Base-by-base conservation (phyloP, 2,888 invertebrate species). In the Oxytorus armatus region DNA sequence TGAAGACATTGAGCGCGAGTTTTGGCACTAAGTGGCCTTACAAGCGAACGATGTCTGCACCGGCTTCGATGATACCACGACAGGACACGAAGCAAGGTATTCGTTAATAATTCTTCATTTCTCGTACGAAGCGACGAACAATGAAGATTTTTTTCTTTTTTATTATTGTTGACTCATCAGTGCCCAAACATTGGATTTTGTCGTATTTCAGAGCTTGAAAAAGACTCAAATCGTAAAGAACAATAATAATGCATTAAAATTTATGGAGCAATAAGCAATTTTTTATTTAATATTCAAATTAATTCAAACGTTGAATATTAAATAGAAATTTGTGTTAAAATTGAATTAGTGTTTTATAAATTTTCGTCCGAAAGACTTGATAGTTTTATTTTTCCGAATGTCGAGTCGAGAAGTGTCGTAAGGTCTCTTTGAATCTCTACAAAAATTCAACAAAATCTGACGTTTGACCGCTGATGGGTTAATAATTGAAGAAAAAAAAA, bases 21-120 rank as follows among this genome's bases (percentile, higher is more conserved):
- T 96, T 98, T 88, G 97, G 97, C 72, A 96, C 96, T 57, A 98
- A 98, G 93, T 98, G 98, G 96, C 98, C 98, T 0, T 98, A 98
- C 92, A 97, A 98, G 92, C 93, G 98, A 79, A 98, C 98, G 59
- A 97, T 98, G 94, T 98, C 98, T 4, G 98, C 98, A 11, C 98
- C 98, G 8, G 96, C 97, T 55, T 96, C 96, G 66, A 96, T 97
- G 93, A 94, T 96, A 72, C 95, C 96, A 0, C 94, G 95, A 63
- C 95, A 95, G 88, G 96, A 96, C 88, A 94, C 94, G 11, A 96
- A 96, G 92, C 94, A 94, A 92, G 94, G 94, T 94, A 89, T 87
- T 14, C 11, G 11, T 10, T n/a, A 8, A 25, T 47, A 3, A 65
- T 18, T 14, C 25, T 21, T 25, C 42, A 61, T 25, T 23, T 10